Conservation (phyloP, 1,140 invertebrate species). For the Patella vulgata region DNA sequence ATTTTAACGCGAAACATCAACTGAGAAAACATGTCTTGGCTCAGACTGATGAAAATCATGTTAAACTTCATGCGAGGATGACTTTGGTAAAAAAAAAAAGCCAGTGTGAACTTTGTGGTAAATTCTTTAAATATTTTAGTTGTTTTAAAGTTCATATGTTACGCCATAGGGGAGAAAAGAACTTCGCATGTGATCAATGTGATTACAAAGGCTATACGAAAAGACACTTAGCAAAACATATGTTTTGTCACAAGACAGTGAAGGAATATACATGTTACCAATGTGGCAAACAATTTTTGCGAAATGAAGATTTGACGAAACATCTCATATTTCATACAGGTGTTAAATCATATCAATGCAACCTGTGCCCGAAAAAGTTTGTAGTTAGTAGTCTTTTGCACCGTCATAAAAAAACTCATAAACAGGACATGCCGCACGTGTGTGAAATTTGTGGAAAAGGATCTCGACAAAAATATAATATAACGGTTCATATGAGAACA, state of each 20-base stretch:
- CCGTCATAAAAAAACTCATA: no score
- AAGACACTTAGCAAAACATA: slow-evolving; percentile 23
- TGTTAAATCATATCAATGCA: slow-evolving; percentile 54
- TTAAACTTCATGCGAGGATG: no score
- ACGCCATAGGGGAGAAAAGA: slow-evolving; percentile 69
- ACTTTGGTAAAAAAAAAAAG: no score
- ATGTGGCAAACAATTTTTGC: slow-evolving; percentile 86
- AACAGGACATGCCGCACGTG: no score
- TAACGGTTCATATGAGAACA: no score
- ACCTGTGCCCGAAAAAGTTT: slow-evolving; percentile 77
- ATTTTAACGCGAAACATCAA: no score
- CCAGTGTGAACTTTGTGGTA: no score
- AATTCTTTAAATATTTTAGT: no score
- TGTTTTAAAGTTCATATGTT: background rate
- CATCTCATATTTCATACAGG: slow-evolving; percentile 81
- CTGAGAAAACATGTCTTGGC: no score
- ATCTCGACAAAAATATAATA: no score
- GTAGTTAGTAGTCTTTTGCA: background rate
- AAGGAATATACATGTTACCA: slow-evolving; percentile 59
- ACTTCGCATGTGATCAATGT: slow-evolving; percentile 73
- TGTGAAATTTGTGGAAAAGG: no score
- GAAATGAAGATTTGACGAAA: slow-evolving; percentile 81
- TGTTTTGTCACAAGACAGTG: slow-evolving; percentile 18
- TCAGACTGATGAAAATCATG: no score
- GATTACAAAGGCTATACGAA: slow-evolving; percentile 51